Conservation (phyloP, 2,888 invertebrate genomes). For the Erebia ligea region DNA sequence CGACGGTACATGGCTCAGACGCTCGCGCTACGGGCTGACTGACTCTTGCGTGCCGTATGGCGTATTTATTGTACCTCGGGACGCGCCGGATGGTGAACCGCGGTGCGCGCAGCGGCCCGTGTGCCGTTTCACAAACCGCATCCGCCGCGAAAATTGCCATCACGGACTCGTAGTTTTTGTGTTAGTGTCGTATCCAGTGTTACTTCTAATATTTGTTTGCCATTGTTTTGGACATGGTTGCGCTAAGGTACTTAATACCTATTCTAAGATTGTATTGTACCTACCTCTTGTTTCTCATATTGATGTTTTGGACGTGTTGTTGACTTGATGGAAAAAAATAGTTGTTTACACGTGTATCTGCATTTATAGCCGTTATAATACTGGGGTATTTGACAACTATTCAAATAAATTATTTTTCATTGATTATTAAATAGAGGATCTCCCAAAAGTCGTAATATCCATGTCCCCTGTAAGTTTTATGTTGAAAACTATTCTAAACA, state of each 20-base stretch:
- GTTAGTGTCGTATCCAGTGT: slow-evolving; percentile 49
- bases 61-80: slow-evolving; percentile 55
- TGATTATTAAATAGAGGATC: too few relatives aligned
- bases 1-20: slow-evolving; percentile 45
- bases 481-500: too few relatives aligned
- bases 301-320: neutral
- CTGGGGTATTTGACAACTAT: too few relatives aligned
- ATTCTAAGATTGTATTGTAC: slow-evolving; percentile 12
- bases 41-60: slow-evolving; percentile 45
- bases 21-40: slow-evolving; percentile 37
- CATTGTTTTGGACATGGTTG: slow-evolving; percentile 59
- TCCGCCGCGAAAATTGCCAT: slow-evolving; percentile 52
- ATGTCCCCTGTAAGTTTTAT: too few relatives aligned
- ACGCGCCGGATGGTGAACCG: slow-evolving; percentile 51
- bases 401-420: too few relatives aligned
- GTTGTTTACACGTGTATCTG: neutral
- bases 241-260: slow-evolving; percentile 55
- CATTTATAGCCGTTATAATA: neutral
- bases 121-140: slow-evolving; percentile 51
- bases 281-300: neutral
- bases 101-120: slow-evolving; percentile 45
- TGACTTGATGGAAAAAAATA: neutral
- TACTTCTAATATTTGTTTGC: slow-evolving; percentile 47
- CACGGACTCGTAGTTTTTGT: slow-evolving; percentile 54
- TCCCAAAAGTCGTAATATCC: too few relatives aligned